Evolutionary conservation across 2,797 vertebrate genomes (phyloP).

Genomic region (Acridotheres tristis): DNA sequence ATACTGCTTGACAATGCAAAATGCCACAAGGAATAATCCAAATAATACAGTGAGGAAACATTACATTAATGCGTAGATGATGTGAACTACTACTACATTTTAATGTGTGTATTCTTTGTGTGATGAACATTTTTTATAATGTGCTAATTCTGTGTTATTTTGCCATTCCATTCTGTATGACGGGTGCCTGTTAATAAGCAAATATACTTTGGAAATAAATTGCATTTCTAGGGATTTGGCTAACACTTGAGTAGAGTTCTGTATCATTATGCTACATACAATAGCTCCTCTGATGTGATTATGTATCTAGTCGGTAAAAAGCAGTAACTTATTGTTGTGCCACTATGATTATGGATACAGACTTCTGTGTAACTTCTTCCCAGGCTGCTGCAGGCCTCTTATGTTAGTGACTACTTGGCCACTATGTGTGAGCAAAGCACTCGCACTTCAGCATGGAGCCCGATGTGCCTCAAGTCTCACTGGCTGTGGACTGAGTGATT

Average conservation of each 20-base stretch:
- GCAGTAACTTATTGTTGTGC: background rate
- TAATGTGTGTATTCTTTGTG: background rate
- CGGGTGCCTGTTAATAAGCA: background rate
- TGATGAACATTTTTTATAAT: background rate
- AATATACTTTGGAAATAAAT: background rate
- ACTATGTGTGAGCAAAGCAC: background rate
- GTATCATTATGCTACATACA: background rate
- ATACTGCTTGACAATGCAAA: background rate
- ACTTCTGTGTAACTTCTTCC: background rate
- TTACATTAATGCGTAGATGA: background rate
- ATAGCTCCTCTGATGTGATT: background rate
- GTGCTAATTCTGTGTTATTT: background rate
- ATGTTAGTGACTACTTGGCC: background rate
- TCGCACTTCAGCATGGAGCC: background rate
- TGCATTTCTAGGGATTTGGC: background rate
- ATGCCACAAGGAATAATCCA: conserved; percentile 5
- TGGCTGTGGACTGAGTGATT: background rate
- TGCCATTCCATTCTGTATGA: background rate
- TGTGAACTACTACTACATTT: background rate
- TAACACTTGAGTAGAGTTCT: background rate
- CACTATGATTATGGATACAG: background rate
- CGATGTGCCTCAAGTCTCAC: background rate
- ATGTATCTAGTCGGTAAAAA: background rate
- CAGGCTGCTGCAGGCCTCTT: background rate
- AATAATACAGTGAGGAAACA: background rate